These are phyloP conservation scores for Camelus bactrianus DNA, from an alignment of 2,113 vertebrate genomes.

Conservation along the genomic window DNA sequence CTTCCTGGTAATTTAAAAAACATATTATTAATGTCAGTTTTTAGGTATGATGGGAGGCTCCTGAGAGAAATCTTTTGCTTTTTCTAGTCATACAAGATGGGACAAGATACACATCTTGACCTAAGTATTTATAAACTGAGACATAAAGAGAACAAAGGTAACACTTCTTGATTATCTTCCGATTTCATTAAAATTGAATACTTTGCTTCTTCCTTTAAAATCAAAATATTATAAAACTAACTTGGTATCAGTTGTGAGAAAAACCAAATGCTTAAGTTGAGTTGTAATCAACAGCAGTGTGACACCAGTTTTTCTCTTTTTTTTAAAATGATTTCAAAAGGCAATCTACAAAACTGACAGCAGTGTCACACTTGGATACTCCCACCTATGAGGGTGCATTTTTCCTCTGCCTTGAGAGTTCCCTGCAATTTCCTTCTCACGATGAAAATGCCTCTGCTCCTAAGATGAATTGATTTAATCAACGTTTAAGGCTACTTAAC, in stretches of 20 bases:
- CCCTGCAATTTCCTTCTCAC: slow-evolving; percentile 55
- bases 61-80: neutral
- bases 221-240: slow-evolving; percentile 36
- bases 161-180: slow-evolving; percentile 28
- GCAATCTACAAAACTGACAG: slow-evolving; percentile 81
- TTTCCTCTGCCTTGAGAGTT: neutral
- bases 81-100: slow-evolving; percentile 31
- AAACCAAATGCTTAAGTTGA: slow-evolving; percentile 55
- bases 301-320: neutral
- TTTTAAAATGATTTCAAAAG: slow-evolving; percentile 71
- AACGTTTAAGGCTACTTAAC: slow-evolving; percentile 14
- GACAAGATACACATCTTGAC: neutral
- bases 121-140: slow-evolving; percentile 29
- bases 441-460: slow-evolving; percentile 62
- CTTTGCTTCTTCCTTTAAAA: slow-evolving; percentile 27
- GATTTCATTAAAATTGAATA: slow-evolving; percentile 7
- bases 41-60: neutral
- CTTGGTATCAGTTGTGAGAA: slow-evolving; percentile 11
- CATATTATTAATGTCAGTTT: neutral
- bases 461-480: slow-evolving; percentile 59
- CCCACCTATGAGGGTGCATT: slow-evolving; percentile 53
- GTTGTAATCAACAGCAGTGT: neutral
- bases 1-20: neutral
- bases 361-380: slow-evolving; percentile 71
- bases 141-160: neutral